Conservation (phyloP, 2,888 invertebrate species). For the Hanleya hanleyi region DNA sequence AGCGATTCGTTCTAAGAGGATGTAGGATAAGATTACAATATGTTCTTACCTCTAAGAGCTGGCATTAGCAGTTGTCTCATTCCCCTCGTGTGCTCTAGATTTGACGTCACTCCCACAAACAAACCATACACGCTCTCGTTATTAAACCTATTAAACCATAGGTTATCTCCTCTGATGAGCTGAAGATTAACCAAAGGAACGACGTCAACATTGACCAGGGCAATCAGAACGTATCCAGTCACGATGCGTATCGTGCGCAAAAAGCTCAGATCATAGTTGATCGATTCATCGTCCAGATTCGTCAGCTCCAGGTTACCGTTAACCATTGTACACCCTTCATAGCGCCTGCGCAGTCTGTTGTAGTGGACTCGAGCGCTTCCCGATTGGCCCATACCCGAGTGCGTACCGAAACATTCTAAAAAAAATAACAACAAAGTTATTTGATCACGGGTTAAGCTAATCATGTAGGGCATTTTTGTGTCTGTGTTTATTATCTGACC, state of each 20-base stretch:
- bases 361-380: slow-evolving; percentile 57
- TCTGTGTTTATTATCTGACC: too few species aligned
- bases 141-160: slow-evolving; percentile 92
- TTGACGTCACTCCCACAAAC: slow-evolving; percentile 74
- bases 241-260: slow-evolving; percentile 93
- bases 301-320: slow-evolving; percentile 98
- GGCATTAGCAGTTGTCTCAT: slow-evolving; percentile 61
- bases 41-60: slow-evolving; percentile 58
- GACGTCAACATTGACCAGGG: slow-evolving; percentile 82
- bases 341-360: slow-evolving; percentile 76
- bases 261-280: slow-evolving; percentile 90
- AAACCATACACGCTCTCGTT: slow-evolving; percentile 56
- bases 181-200: slow-evolving; percentile 91
- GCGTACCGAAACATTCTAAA: slow-evolving; percentile 62
- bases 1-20: too few species aligned
- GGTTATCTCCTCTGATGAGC: slow-evolving; percentile 93
- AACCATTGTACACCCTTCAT: slow-evolving; percentile 98
- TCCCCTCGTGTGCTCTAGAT: slow-evolving; percentile 78
- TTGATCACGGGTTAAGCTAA: too few species aligned
- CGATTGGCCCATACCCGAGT: slow-evolving; percentile 55
- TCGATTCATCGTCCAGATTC: slow-evolving; percentile 80
- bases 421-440: too few species aligned
- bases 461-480: too few species aligned
- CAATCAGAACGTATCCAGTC: slow-evolving; percentile 96
- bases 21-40: too few species aligned